Conservation (phyloP, 2,797 vertebrate genomes). For the Leptoclinus maculatus region DNA sequence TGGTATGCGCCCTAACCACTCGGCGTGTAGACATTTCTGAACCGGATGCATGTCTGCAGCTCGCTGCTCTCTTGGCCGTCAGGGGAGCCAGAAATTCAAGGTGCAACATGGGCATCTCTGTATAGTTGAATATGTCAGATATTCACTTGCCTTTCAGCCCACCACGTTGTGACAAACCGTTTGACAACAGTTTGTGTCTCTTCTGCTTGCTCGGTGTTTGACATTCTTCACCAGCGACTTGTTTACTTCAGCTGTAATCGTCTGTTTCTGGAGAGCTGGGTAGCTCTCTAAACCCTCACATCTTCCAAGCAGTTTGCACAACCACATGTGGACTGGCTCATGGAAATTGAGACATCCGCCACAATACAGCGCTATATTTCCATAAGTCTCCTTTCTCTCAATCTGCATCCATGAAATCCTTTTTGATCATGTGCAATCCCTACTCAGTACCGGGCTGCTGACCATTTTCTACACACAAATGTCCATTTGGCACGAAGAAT, state of each 20-base stretch:
- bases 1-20: background rate
- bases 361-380: constrained; percentile 61
- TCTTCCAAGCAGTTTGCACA: constrained; percentile 41
- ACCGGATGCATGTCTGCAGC: constrained; percentile 2
- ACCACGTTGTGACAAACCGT: background rate
- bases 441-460: constrained; percentile 69
- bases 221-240: constrained; percentile 12
- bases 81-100: background rate
- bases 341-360: constrained; percentile 48
- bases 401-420: constrained; percentile 70
- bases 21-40: background rate
- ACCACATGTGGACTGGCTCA: constrained; percentile 42
- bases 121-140: background rate
- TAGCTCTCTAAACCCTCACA: constrained; percentile 47
- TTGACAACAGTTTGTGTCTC: constrained; percentile 6
- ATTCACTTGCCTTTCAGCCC: constrained; percentile 13
- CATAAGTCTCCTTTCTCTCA: constrained; percentile 64
- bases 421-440: constrained; percentile 71
- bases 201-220: constrained; percentile 16
- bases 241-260: constrained; percentile 35
- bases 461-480: constrained; percentile 68
- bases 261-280: constrained; percentile 34
- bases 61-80: background rate
- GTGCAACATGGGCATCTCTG: background rate
- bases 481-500: constrained; percentile 64